These are phyloP conservation scores for Psephotus haematonotus DNA, from an alignment of 2,113 vertebrate species.

Conservation along the genomic window DNA sequence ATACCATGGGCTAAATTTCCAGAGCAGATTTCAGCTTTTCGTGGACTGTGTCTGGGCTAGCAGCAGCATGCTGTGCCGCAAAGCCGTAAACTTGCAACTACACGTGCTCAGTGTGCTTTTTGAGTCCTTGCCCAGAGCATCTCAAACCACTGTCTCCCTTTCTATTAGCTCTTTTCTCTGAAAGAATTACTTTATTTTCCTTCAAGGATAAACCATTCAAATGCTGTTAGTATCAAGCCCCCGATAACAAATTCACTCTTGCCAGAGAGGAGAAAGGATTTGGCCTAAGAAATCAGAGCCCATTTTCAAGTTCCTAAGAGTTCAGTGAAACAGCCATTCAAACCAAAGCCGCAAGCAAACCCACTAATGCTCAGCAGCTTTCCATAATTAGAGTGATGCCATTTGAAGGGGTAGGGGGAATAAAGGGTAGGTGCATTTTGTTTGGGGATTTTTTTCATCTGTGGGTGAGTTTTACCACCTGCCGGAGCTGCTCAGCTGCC, in stretches of 20 bases:
- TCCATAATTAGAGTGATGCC: neutral
- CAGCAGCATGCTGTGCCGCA: neutral
- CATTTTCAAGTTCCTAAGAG: neutral
- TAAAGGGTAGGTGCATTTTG: neutral
- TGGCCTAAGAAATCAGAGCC: neutral
- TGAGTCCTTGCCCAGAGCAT: neutral
- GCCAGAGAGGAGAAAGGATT: neutral
- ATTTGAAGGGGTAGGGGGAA: neutral
- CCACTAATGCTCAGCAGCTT: neutral
- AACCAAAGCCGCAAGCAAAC: neutral
- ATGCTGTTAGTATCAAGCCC: neutral
- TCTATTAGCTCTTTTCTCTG: neutral
- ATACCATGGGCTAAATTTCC: neutral
- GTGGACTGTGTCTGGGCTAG: neutral
- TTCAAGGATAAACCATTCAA: constrained; percentile 6
- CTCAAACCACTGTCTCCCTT: neutral
- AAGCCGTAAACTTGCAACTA: neutral
- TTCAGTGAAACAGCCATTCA: neutral
- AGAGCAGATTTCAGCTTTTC: neutral
- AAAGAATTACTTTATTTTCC: neutral
- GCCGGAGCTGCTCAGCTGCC: rapidly evolving
- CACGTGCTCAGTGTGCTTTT: neutral
- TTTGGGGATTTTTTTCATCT: neutral
- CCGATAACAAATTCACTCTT: neutral
- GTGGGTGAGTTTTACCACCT: neutral